These are phyloP conservation scores for Pardosa pseudoannulata DNA, from an alignment of 2,888 invertebrate genomes.

Conservation along the genomic window DNA sequence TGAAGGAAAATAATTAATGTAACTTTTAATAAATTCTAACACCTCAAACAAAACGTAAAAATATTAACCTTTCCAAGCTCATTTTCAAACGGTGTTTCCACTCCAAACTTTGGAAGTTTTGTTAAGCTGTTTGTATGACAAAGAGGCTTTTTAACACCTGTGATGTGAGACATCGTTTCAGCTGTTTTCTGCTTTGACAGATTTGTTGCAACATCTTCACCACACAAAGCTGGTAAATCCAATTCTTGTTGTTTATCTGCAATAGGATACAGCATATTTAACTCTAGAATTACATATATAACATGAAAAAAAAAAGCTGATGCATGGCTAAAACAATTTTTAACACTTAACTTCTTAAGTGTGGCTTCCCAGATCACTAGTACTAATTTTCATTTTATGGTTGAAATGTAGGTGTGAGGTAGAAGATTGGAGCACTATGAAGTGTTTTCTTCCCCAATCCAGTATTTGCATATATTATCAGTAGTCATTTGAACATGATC, in stretches of 20 bases:
- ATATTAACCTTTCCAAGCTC: conserved; percentile 84
- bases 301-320: no score
- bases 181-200: not conserved
- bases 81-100: conserved; percentile 92
- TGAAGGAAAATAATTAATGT: not conserved
- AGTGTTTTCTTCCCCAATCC: no score
- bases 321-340: no score
- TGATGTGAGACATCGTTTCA: conserved; percentile 86
- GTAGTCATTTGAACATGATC: no score
- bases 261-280: conserved; percentile 75
- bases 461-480: no score
- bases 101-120: conserved; percentile 92
- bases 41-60: no score
- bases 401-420: no score
- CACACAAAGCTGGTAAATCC: conserved; percentile 81
- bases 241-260: conserved; percentile 98
- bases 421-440: no score
- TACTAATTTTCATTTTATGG: no score
- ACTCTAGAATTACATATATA: no score
- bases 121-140: conserved; percentile 78
- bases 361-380: no score
- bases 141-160: conserved; percentile 88
- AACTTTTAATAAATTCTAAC: not conserved
- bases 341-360: no score
- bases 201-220: conserved; percentile 23